Base-by-base conservation (phyloP, 2,113 vertebrate species). In the Fukomys damarensis region DNA sequence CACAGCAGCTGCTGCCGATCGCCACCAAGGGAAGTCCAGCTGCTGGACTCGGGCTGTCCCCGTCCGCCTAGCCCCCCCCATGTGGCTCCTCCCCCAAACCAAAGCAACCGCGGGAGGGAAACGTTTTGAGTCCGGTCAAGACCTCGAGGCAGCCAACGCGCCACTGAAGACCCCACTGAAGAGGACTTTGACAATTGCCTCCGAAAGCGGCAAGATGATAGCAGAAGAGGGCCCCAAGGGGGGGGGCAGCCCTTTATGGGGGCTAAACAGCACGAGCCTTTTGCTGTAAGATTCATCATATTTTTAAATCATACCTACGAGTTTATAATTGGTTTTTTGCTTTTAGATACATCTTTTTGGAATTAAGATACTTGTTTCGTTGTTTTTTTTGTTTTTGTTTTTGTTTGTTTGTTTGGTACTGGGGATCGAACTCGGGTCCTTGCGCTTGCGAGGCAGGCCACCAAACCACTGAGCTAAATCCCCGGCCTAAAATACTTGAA, bases 1-100 rank as follows among this genome's bases (percentile, higher is more conserved):
- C 41, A 30, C 41, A 14, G 41, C 43, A 9, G 43, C 41, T 6
- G 38, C 41, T 14, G 13, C 38, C 7, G 11, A 28, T 11, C 9
- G 24, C 41, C 70, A 14, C 1, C 38, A 6, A 0, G 8, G 38
- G 11, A 22, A 28, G 11, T 24, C 41, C 13, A 11, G 70, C 12
- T 13, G 22, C 70, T 74, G 24, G 4, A 14, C 41, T 28, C 2
- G 20, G 26, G 38, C 24, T 19, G 2, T n/a, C 41, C 70, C 43
- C 22, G 13, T 24, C 38, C 11, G 4, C 68, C 38, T 49, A n/a
- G n/a, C n/a, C n/a, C n/a, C n/a, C n/a, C n/a, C n/a, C n/a, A n/a
- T n/a, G n/a, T 49, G 38, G 22, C 70, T 74, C 22, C 7, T 43
- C 41, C 70, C 70, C 70, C 43, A 28, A 46, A 32, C 28, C 43